Base-by-base conservation (phyloP, 2,113 vertebrate genomes). In the Haemorhous mexicanus region DNA sequence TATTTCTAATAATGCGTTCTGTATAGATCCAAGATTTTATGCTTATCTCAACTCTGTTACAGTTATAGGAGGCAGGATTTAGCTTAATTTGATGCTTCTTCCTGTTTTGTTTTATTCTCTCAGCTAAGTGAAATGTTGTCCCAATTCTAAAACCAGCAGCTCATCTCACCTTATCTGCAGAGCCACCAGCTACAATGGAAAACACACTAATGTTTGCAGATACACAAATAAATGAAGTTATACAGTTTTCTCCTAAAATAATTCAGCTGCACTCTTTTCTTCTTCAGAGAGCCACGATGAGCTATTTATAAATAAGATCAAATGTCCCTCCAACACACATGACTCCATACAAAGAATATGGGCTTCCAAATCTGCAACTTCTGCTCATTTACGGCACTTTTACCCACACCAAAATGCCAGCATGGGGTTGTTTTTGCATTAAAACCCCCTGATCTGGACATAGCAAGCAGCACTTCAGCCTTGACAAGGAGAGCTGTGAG, bases 231-330 rank as follows among this genome's bases (percentile, higher is more conserved):
- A 86, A 81, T 44, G 15, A 63, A 92, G 27, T 87, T 84, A 74
- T 2, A 67, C 3, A 18, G 24, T 49, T 83, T 87, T 76, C 53
- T 43, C 59, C 43, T 58, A 47, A 77, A 86, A 81, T 80, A 94
- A 94, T 87, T 52, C 80, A 79, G 61, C 84, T 49, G 15, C 20
- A 16, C 77, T 84, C 69, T 73, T 61, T 79, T 85, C 62, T 72
- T 83, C 82, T 74, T 78, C 84, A n/a, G 27, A 90, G 53, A 84
- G 74, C 22, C 73, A 41, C 1, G 26, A 75, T 1, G 16, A 26
- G 61, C 89, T 96, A 94, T 96, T 97, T 91, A 94, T 82, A 95
- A 79, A 75, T 4, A 61, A 87, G 58, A 92, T 94, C 91, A 84
- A 68, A 72, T 78, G 56, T 92, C 91, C 55, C 64, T 86, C n/a